Conservation (phyloP, 2,113 vertebrate species). For the Ariopsis seemanni region DNA sequence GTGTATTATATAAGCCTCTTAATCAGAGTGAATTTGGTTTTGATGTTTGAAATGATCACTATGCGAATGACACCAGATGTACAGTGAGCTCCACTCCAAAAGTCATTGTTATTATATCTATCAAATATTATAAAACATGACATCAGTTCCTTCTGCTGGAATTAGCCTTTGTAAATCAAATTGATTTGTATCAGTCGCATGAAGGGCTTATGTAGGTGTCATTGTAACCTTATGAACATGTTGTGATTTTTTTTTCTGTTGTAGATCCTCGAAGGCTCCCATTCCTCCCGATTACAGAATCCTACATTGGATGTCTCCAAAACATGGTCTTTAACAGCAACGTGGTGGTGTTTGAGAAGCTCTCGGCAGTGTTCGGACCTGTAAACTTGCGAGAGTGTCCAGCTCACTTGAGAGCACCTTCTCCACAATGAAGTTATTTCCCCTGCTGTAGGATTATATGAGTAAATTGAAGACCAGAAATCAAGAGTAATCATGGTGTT, state of each 20-base stretch:
- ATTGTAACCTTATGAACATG: background rate
- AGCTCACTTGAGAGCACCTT: conserved; percentile 52
- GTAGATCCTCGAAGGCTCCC: conserved; percentile 43
- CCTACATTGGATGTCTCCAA: conserved; percentile 84
- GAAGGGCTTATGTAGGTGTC: background rate
- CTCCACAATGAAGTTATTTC: background rate
- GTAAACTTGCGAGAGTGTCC: conserved; percentile 87
- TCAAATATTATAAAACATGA: no score
- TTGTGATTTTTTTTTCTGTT: conserved; percentile 13
- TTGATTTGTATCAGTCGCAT: background rate
- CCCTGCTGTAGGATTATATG: background rate
- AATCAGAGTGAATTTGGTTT: no score
- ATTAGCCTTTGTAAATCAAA: background rate
- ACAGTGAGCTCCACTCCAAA: no score
- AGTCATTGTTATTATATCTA: no score
- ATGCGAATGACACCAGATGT: no score
- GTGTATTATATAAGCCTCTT: no score
- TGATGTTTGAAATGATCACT: no score
- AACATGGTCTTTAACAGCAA: conserved; percentile 78
- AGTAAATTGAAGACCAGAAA: background rate
- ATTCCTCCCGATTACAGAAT: conserved; percentile 69
- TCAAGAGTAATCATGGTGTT: background rate
- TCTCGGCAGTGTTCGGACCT: conserved; percentile 72
- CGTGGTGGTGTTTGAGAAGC: conserved; percentile 69
- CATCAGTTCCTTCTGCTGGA: no score